Evolutionary conservation across 2,797 vertebrate genomes (phyloP), one percentile per base, ranked within the genome.

Genomic region (Sciaenops ocellatus): DNA sequence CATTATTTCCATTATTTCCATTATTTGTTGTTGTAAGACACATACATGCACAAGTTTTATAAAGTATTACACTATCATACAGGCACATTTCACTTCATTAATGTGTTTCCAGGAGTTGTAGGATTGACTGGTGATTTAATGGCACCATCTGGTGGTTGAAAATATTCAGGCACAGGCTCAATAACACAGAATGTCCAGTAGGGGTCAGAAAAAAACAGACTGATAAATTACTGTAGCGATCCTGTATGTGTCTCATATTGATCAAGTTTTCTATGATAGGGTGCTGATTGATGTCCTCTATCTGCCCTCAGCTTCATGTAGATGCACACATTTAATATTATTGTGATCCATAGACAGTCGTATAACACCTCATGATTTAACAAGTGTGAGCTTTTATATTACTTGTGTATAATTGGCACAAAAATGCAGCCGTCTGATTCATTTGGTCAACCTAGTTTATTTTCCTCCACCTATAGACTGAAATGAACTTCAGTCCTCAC

Each of bases 81-180:
- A 41, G 15, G 0, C 15, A 30, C 9, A 0, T 55, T 48, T 68
- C 3, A 18, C 6, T 42, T 52, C 1, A 47, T 38, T n/a, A 22
- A 12, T 38, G 4, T 18, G 24, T 68, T 9, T 76, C 18, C 60
- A 22, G 20, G 54, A 3, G 8, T 22, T 59, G 5, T 7, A 56
- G 13, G 5, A 26, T n/a, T 51, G 1, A 50, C 7, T 15, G 8
- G 13, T 54, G 11, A 64, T 59, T 26, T n/a, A 70, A 72, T 24
- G 69, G 41, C 75, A n/a, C 87, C 86, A 85, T 18, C 92, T 92
- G 47, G 60, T 84, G 91, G 54, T 69, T 41, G 13, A 52, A 72
- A 70, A 54, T n/a, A 20, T 57, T 1, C 28, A 0, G 5, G 6
- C 4, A 46, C 3, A 17, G 0, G 0, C 44, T 73, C 22, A 71